Base-by-base conservation (phyloP, 2,797 vertebrate species). In the Amblyraja radiata region DNA sequence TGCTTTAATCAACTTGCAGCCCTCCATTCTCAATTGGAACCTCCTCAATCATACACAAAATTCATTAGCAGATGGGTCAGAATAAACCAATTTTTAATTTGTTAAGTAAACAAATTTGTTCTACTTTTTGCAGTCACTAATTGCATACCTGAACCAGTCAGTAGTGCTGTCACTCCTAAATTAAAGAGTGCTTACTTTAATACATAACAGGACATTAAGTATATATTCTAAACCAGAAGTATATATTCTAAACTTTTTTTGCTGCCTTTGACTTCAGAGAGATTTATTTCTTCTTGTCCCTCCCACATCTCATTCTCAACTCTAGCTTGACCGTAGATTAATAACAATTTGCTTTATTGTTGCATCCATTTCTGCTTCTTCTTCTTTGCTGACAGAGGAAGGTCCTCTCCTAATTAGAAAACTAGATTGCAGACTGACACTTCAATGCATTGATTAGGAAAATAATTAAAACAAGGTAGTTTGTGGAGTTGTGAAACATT, bases 21-120 rank as follows among this genome's bases (percentile, higher is more conserved):
- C 25, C 73, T 68, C 71, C 36, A 73, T 92, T 92, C 71, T 25
- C n/a, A 36, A 92, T 36, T 92, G 71, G 71, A 76, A 16, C 61
- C 63, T 88, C 63, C 61, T 68, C 84, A 88, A 88, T 88, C 58
- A 88, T 65, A 18, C 14, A 65, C 58, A 88, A 88, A 68, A 65
- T 88, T 68, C 84, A 88, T 88, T 68, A 36, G 32, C 32, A 88
- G 63, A 88, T 68, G 63, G 63, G 32, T 68, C 84, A 88, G 16
- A 2, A 36, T 88, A 88, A 88, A 68, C 84, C n/a, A 68, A 21
- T 88, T 68, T 68, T 88, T 88, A 88, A 88, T 88, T 88, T 88
- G 61, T 36, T 88, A 18, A 63, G 84, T 36, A 88, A 88, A 88
- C n/a, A 88, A 21, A 36, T 68, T 65, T 88, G 61, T 68, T 63